Evolutionary conservation across 2,888 invertebrate species (phyloP).

Genomic region (Pinctada fucata): DNA sequence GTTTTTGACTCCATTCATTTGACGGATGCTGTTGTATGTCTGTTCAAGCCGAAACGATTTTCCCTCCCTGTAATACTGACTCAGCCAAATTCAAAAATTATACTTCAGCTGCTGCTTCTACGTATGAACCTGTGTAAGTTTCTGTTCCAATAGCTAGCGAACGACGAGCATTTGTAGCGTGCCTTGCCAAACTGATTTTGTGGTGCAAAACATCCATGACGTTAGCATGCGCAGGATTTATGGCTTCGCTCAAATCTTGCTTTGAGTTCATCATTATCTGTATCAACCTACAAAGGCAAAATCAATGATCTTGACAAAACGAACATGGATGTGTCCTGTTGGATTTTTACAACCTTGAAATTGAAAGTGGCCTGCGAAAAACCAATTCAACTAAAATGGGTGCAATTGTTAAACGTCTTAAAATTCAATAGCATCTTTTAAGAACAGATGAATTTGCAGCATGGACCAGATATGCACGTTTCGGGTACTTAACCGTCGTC

Average conservation of each 20-base stretch:
- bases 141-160: neutral
- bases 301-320: no score
- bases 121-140: neutral
- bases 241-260: neutral
- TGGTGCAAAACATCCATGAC: neutral
- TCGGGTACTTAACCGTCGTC: no score
- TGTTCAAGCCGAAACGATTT: neutral
- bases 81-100: neutral
- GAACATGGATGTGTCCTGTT: no score
- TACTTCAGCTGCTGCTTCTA: neutral
- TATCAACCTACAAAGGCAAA: neutral
- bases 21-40: neutral
- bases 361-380: no score
- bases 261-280: neutral
- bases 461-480: no score
- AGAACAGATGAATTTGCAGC: no score
- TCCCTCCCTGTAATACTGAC: neutral
- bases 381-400: no score
- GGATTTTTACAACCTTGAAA: no score
- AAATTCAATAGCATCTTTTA: no score
- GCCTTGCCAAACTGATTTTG: neutral
- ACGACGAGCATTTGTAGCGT: neutral
- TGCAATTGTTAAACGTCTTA: no score
- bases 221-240: neutral
- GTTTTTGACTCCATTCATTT: constrained; percentile 1